These are phyloP conservation scores for Hirudinaria manillensis DNA, from an alignment of 2,888 invertebrate genomes.

Conservation along the genomic window DNA sequence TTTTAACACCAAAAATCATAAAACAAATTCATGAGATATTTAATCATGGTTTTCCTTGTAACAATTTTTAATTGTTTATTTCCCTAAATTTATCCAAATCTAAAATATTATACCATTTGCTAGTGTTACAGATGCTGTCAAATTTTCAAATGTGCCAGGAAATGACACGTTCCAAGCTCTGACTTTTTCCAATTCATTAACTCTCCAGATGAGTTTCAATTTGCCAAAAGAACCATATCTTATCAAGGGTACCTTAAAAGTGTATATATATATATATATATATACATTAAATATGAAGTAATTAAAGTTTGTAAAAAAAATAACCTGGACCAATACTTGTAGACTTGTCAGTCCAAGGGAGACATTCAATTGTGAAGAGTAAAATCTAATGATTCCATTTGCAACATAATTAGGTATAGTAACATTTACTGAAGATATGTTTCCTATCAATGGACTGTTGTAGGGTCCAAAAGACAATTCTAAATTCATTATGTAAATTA, in stretches of 20 bases:
- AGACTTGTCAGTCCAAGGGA: background rate
- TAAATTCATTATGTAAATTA: constrained; percentile 1
- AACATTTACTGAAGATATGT: constrained; percentile 37
- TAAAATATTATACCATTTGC: background rate
- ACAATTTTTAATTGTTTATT: background rate
- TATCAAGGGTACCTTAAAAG: constrained; percentile 36
- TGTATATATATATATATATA: too few relatives aligned
- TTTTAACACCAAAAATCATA: too few relatives aligned
- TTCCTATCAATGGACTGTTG: constrained; percentile 48
- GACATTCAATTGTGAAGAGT: background rate
- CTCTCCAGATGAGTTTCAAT: constrained; percentile 46
- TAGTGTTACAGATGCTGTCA: constrained; percentile 16
- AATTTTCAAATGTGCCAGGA: background rate
- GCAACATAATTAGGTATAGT: constrained; percentile 46
- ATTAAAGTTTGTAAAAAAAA: too few relatives aligned
- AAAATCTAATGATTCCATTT: constrained; percentile 52
- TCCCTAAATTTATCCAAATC: background rate
- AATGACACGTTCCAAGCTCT: background rate
- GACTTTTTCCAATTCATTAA: constrained; percentile 42
- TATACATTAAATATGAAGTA: too few relatives aligned
- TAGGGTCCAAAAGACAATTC: constrained; percentile 39
- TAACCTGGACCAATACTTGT: background rate
- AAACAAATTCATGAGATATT: too few relatives aligned
- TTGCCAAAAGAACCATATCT: constrained; percentile 50
- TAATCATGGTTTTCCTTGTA: too few relatives aligned